Conservation (phyloP, 92 coral and sea anemone genomes). For the Galaxea fascicularis region DNA sequence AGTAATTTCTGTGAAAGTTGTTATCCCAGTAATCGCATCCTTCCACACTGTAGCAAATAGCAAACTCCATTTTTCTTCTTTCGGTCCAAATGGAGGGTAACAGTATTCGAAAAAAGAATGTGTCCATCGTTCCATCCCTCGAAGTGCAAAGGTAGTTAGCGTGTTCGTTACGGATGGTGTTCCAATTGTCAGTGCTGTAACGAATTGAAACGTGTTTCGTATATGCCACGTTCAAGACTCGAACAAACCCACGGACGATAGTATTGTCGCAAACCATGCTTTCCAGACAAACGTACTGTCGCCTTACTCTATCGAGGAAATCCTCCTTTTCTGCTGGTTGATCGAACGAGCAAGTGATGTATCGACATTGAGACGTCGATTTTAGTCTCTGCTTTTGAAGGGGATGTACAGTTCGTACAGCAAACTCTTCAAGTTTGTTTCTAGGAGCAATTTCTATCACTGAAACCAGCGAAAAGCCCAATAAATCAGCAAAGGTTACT, state of each 20-base stretch:
- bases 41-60: conserved; percentile 74
- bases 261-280: conserved; percentile 78
- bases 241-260: conserved; percentile 84
- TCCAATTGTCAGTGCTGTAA: conserved; percentile 75
- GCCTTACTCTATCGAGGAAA: conserved; percentile 39
- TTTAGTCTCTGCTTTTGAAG: not conserved
- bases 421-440: conserved; percentile 65
- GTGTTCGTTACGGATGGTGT: conserved; percentile 56
- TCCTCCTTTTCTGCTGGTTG: conserved; percentile 34
- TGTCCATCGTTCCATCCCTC: conserved; percentile 68
- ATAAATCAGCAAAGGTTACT: conserved; percentile 85
- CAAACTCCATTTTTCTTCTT: conserved; percentile 68
- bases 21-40: conserved; percentile 88
- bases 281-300: conserved; percentile 84
- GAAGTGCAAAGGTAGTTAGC: conserved; percentile 80
- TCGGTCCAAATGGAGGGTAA: conserved; percentile 54
- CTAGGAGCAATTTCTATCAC: conserved; percentile 82
- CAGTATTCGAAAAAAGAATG: conserved; percentile 79
- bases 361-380: not conserved
- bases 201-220: conserved; percentile 76
- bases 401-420: not conserved
- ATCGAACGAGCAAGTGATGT: conserved; percentile 18
- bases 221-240: conserved; percentile 79
- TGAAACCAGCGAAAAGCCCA: conserved; percentile 85
- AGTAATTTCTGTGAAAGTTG: conserved; percentile 65